phyloP scores from a whole-genome alignment of 2,888 invertebrate species.

The Ochropacha duplaris region DNA sequence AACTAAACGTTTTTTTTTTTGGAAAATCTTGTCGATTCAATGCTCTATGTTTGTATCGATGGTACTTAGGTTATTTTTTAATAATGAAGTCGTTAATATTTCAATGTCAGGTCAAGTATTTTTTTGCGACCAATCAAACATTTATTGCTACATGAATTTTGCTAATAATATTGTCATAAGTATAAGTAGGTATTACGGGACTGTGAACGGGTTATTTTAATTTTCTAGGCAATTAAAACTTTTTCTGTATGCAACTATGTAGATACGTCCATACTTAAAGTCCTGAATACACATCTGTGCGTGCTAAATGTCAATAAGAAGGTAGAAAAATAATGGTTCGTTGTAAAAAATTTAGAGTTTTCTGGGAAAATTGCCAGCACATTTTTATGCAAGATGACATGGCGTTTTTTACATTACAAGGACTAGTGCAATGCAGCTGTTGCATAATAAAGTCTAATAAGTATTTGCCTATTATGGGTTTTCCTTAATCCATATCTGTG shows the following conservation, averaged over 20 bases:
- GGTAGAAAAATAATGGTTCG: neutral
- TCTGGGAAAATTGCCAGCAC: neutral
- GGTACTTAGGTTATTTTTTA: too few relatives aligned
- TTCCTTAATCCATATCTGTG: neutral
- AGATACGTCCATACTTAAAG: too few relatives aligned
- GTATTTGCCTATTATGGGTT: neutral
- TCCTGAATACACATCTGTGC: too few relatives aligned
- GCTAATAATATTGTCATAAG: neutral
- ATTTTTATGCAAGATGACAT: neutral
- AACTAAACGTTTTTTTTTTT: too few relatives aligned
- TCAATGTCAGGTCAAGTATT: constrained; percentile 3
- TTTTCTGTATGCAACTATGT: neutral
- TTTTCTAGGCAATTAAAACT: neutral
- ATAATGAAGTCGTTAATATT: neutral
- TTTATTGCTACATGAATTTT: neutral
- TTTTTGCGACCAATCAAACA: constrained; percentile 3
- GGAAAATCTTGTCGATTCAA: neutral
- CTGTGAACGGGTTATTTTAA: neutral
- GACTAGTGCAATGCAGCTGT: neutral
- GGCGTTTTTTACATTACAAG: neutral
- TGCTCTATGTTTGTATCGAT: neutral
- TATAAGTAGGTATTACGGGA: neutral
- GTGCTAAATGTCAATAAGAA: neutral
- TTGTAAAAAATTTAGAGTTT: neutral
- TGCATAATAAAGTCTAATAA: neutral